phyloP scores from a whole-genome alignment of 1,140 invertebrate species.

The Pemphigus obesinymphae region DNA sequence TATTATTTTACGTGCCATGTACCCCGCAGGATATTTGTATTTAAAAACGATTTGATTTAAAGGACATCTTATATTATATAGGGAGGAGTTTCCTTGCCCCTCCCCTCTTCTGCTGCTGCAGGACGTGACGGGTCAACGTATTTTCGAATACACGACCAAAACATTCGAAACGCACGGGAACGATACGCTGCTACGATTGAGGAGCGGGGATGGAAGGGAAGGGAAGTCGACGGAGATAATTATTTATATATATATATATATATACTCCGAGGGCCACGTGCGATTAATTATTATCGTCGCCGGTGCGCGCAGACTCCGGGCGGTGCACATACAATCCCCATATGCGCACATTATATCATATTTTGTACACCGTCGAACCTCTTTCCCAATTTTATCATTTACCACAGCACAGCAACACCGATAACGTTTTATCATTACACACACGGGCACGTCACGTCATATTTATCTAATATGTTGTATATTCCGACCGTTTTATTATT shows the following conservation, averaged over 20 bases:
- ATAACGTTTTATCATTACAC: not conserved
- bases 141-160: not conserved
- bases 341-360: not conserved
- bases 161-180: not conserved
- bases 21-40: no score
- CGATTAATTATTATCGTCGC: not conserved
- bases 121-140: no score
- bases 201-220: not conserved
- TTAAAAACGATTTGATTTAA: no score
- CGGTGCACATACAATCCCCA: not conserved
- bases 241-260: no score
- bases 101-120: no score
- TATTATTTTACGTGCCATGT: no score
- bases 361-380: no score
- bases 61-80: no score
- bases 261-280: not conserved
- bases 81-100: no score
- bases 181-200: not conserved
- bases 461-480: no score
- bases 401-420: not conserved
- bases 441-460: not conserved
- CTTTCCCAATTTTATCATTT: not conserved
- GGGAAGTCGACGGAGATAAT: not conserved
- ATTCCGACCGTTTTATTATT: slow-evolving; percentile 6
- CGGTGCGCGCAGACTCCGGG: not conserved